Conservation (phyloP, 1,140 invertebrate genomes). For the Dufourea novaeangliae region DNA sequence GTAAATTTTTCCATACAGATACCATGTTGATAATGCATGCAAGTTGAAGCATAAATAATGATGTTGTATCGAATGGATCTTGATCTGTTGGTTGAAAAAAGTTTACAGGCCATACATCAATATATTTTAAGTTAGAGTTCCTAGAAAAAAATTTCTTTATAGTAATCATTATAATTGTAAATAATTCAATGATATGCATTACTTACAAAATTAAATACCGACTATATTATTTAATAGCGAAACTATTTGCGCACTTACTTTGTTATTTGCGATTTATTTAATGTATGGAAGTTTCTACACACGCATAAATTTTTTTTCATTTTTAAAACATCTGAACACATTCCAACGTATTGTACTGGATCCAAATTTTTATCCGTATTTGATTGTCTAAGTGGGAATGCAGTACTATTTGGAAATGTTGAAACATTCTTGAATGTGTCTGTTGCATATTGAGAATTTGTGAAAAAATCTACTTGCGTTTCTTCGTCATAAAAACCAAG, state of each 20-base stretch:
- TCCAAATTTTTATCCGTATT: slow-evolving; percentile 73
- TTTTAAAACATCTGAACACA: slow-evolving; percentile 92
- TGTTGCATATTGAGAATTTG: slow-evolving; percentile 78
- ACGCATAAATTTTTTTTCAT: slow-evolving; percentile 98
- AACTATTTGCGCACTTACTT: slow-evolving; percentile 81
- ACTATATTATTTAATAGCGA: slow-evolving; percentile 1
- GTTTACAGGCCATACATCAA: slow-evolving; percentile 99
- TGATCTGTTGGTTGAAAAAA: slow-evolving; percentile 89
- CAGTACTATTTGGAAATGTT: slow-evolving; percentile 66
- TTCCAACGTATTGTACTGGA: slow-evolving; percentile 90
- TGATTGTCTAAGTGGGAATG: slow-evolving; percentile 78
- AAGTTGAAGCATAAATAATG: slow-evolving; percentile 97
- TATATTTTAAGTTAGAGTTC: slow-evolving; percentile 87
- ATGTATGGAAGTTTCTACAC: slow-evolving; percentile 93
- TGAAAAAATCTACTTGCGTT: slow-evolving; percentile 88
- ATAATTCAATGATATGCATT: not conserved
- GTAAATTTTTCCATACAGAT: slow-evolving; percentile 90
- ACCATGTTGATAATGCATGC: slow-evolving; percentile 98
- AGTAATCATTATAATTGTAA: not conserved
- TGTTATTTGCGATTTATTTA: slow-evolving; percentile 89
- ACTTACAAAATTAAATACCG: not conserved
- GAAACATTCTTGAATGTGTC: slow-evolving; percentile 74
- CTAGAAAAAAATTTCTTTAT: slow-evolving; percentile 70
- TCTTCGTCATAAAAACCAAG: slow-evolving; percentile 94
- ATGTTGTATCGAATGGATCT: slow-evolving; percentile 92